phyloP scores from a whole-genome alignment of 1,140 invertebrate genomes.

The Caenorhabditis tropicalis region DNA sequence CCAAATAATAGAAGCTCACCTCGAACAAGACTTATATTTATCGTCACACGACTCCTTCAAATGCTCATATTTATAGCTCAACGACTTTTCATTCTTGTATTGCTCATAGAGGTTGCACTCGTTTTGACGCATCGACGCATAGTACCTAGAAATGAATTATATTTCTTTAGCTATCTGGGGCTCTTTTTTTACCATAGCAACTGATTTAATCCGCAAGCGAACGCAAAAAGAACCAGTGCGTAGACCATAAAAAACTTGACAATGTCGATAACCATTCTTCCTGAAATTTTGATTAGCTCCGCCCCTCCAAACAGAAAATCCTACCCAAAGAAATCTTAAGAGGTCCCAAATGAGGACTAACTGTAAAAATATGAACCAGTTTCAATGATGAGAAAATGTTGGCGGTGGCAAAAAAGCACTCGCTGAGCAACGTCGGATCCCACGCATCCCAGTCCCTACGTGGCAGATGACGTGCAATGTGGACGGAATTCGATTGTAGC shows the following conservation, averaged over 20 bases:
- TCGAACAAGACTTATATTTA: slow-evolving; percentile 85
- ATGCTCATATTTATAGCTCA: slow-evolving; percentile 77
- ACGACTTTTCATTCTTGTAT: slow-evolving; percentile 46
- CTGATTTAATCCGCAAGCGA: slow-evolving; percentile 92
- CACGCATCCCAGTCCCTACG: slow-evolving; percentile 83
- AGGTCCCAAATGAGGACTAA: slow-evolving; percentile 95
- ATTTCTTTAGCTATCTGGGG: slow-evolving; percentile 75
- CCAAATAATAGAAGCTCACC: slow-evolving; percentile 74
- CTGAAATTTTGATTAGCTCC: slow-evolving; percentile 66
- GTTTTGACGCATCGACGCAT: slow-evolving; percentile 20
- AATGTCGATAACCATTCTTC: slow-evolving; percentile 90
- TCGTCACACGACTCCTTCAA: slow-evolving; percentile 79
- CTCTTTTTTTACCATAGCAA: slow-evolving; percentile 94
- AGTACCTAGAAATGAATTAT: slow-evolving; percentile 15
- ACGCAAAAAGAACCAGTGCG: slow-evolving; percentile 90
- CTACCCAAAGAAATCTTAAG: slow-evolving; percentile 93
- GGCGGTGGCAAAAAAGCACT: slow-evolving; percentile 90
- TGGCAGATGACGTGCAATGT: slow-evolving; percentile 81
- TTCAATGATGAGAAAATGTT: slow-evolving; percentile 95
- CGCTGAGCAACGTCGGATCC: slow-evolving; percentile 90
- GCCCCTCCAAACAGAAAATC: neutral
- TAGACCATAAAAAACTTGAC: slow-evolving; percentile 93
- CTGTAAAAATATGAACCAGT: slow-evolving; percentile 97
- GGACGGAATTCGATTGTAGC: slow-evolving; percentile 74
- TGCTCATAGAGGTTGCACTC: slow-evolving; percentile 31